These are phyloP conservation scores for Acanthosepion pharaonis DNA, from an alignment of 2,888 invertebrate species.

Conservation along the genomic window DNA sequence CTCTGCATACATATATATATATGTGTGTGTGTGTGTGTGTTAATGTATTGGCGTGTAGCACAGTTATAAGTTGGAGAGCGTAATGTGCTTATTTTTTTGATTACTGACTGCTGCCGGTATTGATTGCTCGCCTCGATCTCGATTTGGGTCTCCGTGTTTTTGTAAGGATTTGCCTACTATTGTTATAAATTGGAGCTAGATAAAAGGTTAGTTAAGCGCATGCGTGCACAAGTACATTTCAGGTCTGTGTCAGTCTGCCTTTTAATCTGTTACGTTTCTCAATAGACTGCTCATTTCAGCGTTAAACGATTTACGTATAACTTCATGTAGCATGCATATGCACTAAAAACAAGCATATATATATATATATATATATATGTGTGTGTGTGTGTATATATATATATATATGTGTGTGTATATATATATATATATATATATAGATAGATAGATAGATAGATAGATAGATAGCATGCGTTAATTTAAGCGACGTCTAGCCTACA, in stretches of 20 bases:
- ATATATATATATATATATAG: too few species aligned
- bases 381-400: too few species aligned
- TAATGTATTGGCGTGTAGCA: too few species aligned
- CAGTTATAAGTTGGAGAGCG: not conserved
- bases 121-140: not conserved
- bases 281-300: not conserved
- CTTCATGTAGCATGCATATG: too few species aligned
- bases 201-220: constrained; percentile 8
- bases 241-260: not conserved
- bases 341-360: too few species aligned
- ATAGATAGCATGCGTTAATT: too few species aligned
- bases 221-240: constrained; percentile 33
- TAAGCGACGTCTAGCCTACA: too few species aligned
- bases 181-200: not conserved
- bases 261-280: not conserved
- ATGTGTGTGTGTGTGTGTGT: not conserved
- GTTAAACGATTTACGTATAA: not conserved
- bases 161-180: not conserved
- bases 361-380: too few species aligned
- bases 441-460: too few species aligned
- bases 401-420: too few species aligned
- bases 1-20: not conserved
- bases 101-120: not conserved
- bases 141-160: not conserved
- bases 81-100: not conserved